Conservation (phyloP, 2,797 vertebrate genomes). For the Otolemur crassicaudatus region DNA sequence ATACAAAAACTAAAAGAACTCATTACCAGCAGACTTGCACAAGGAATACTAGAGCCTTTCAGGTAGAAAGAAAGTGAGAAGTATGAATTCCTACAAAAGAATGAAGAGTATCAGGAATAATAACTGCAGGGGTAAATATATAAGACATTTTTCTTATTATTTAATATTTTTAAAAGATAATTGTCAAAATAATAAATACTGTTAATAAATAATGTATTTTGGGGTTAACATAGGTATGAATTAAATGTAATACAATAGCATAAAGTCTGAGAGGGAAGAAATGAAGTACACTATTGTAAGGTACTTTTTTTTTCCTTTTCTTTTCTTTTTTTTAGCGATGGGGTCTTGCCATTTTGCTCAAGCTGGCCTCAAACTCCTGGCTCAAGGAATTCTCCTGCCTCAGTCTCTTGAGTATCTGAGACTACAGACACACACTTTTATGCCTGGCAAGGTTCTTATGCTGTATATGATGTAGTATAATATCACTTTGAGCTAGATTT, state of each 20-base stretch:
- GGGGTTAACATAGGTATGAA: not conserved
- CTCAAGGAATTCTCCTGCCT: not conserved
- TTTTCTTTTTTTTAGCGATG: not conserved
- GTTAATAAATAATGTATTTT: not conserved
- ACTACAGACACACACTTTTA: accelerated
- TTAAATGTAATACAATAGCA: not conserved
- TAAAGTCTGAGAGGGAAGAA: not conserved
- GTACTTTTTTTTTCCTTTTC: not conserved
- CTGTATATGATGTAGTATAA: not conserved
- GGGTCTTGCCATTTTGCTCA: not conserved
- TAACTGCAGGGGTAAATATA: not conserved
- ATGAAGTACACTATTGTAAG: not conserved
- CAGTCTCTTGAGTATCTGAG: not conserved
- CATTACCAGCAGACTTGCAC: not conserved
- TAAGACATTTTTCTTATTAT: constrained; percentile 3
- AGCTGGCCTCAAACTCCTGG: not conserved
- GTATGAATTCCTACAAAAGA: not conserved
- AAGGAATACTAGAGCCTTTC: not conserved
- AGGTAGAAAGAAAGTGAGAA: not conserved
- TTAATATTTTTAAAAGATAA: not conserved
- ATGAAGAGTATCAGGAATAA: not conserved
- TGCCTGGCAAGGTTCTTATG: not conserved
- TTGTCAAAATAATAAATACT: not conserved
- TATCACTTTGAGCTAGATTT: not conserved
- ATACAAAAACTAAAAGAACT: not conserved